Conservation (phyloP, 2,797 vertebrate genomes). For the Channallabes apus region DNA sequence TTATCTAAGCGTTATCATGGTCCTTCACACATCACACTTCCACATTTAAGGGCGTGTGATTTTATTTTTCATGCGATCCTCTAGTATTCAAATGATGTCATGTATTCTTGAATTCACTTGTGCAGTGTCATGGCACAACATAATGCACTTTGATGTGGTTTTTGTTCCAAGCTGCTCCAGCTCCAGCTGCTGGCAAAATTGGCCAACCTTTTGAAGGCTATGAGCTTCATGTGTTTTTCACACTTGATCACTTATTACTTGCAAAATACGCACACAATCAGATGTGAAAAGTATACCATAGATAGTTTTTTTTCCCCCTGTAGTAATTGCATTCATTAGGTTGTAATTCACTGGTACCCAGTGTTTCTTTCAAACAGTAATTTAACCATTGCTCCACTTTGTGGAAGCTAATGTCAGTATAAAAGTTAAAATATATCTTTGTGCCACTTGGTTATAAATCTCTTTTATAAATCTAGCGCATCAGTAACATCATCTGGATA, state of each 20-base stretch:
- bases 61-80: background rate
- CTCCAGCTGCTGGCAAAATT: background rate
- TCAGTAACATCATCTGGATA: constrained; percentile 18
- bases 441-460: background rate
- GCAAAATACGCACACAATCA: background rate
- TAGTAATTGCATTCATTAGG: background rate
- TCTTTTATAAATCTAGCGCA: background rate
- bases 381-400: background rate
- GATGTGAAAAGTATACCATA: background rate
- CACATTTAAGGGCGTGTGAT: background rate
- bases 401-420: background rate
- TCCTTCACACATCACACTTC: background rate
- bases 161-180: background rate
- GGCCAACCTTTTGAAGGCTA: background rate
- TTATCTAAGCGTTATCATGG: too few species aligned
- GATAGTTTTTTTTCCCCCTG: background rate
- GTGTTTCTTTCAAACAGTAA: background rate
- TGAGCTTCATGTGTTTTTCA: background rate
- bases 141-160: background rate
- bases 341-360: background rate
- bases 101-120: background rate
- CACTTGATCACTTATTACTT: background rate
- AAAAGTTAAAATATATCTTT: constrained; percentile 5
- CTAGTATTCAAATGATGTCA: background rate
- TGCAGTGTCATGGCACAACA: background rate